Evolutionary conservation across 2,888 invertebrate species (phyloP).

Genomic region (Criorhina ranunculi): DNA sequence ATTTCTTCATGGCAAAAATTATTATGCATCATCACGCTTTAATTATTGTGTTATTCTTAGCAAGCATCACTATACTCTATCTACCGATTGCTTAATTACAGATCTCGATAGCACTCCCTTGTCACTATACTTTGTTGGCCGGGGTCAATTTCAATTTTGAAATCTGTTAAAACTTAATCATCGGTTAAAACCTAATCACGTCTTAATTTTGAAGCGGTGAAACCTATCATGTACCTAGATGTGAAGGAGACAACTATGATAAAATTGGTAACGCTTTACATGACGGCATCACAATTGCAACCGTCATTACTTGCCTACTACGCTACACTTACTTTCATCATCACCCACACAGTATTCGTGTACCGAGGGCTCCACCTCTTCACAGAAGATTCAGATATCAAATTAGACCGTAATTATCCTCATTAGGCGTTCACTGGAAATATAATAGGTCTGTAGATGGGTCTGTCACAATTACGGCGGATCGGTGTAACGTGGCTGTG

Average conservation of each 20-base stretch:
- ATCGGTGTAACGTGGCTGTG: slow-evolving; percentile 40
- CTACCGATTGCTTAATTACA: slow-evolving; percentile 19
- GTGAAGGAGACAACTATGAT: slow-evolving; percentile 18
- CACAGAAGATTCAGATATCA: slow-evolving; percentile 72
- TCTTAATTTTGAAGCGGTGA: slow-evolving; percentile 27
- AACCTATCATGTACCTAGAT: slow-evolving; percentile 4
- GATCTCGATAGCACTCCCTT: background rate
- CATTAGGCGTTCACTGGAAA: slow-evolving; percentile 76
- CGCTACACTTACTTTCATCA: slow-evolving; percentile 70
- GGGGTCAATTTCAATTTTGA: slow-evolving; percentile 51
- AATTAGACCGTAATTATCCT: slow-evolving; percentile 78
- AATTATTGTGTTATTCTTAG: slow-evolving; percentile 36
- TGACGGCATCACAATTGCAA: slow-evolving; percentile 71
- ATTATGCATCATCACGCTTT: slow-evolving; percentile 43
- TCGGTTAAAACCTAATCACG: slow-evolving; percentile 31
- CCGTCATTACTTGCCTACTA: slow-evolving; percentile 54
- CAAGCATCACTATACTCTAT: slow-evolving; percentile 30
- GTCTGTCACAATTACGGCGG: slow-evolving; percentile 63
- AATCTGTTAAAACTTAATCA: slow-evolving; percentile 46
- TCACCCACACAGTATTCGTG: slow-evolving; percentile 69
- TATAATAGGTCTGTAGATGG: slow-evolving; percentile 70
- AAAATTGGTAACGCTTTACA: slow-evolving; percentile 46
- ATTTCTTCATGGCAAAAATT: slow-evolving; percentile 17
- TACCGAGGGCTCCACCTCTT: slow-evolving; percentile 58
- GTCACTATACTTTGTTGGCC: slow-evolving; percentile 23